A percentile compares a stretch with the other conserved stretches of the same genome.
phyloP scores from a whole-genome alignment of 2,888 invertebrate genomes.

The Zeuzera pyrina region DNA sequence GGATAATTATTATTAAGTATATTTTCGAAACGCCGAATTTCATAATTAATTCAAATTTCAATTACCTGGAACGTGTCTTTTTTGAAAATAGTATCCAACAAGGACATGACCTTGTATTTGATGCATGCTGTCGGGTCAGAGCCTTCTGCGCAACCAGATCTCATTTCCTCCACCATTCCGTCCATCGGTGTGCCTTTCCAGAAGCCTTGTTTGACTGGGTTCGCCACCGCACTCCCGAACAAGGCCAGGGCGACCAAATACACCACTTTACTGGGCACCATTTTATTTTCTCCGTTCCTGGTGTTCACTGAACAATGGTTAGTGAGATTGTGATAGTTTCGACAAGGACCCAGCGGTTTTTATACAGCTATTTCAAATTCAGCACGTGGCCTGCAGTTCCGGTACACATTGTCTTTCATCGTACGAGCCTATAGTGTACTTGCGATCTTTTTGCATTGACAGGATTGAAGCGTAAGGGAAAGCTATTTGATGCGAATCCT shows the following conservation, averaged over 20 bases:
- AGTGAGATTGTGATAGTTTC: slow-evolving; percentile 62
- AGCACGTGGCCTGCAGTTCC: slow-evolving; percentile 59
- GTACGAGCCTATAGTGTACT: slow-evolving; percentile 40
- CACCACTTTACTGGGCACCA: slow-evolving; percentile 65
- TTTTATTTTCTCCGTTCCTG: slow-evolving; percentile 39
- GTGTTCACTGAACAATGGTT: slow-evolving; percentile 57
- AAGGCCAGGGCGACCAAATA: slow-evolving; percentile 65
- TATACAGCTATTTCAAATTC: slow-evolving; percentile 74
- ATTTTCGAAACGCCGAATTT: too few relatives aligned
- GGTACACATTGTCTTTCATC: slow-evolving; percentile 60
- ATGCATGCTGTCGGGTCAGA: slow-evolving; percentile 86
- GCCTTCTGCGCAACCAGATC: slow-evolving; percentile 80
- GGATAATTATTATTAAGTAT: not conserved
- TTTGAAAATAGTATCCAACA: slow-evolving; percentile 84
- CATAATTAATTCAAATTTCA: too few relatives aligned
- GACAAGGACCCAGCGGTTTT: slow-evolving; percentile 62
- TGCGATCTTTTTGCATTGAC: slow-evolving; percentile 47
- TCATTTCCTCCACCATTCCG: slow-evolving; percentile 82
- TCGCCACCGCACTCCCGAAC: slow-evolving; percentile 73
- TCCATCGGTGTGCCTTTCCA: slow-evolving; percentile 83
- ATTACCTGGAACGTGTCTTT: slow-evolving; percentile 84
- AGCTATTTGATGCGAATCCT: slow-evolving; percentile 69
- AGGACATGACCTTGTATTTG: slow-evolving; percentile 86
- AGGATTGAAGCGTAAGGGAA: slow-evolving; percentile 59
- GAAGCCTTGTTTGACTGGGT: slow-evolving; percentile 76